phyloP scores from a whole-genome alignment of 1,140 invertebrate species.

The Drosophila equinoxialis region DNA sequence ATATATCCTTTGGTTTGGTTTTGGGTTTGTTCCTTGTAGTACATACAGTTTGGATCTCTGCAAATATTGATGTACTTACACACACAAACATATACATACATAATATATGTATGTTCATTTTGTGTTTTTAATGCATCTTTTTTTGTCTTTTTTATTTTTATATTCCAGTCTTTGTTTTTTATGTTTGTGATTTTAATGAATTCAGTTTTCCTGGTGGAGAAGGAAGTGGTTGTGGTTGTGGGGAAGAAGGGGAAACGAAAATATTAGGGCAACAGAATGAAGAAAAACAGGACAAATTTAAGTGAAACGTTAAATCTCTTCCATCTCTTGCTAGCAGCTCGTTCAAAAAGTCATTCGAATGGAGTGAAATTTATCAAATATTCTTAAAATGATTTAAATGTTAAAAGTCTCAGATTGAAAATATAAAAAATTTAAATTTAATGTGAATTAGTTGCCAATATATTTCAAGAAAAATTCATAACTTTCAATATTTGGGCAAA shows the following conservation, averaged over 20 bases:
- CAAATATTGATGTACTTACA: background rate
- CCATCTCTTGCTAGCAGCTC: background rate
- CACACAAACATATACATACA: background rate
- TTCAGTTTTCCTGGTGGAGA: background rate
- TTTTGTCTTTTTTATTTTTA: constrained; percentile 3
- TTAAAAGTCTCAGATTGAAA: no score
- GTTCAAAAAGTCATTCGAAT: background rate
- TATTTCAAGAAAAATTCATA: no score
- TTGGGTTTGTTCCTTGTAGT: background rate
- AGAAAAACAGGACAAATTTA: background rate
- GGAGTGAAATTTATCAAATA: background rate
- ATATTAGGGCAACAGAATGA: background rate
- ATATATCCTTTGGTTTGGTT: background rate
- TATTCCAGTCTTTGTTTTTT: constrained; percentile 14
- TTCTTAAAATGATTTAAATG: no score
- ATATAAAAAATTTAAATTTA: no score
- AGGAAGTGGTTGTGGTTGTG: background rate
- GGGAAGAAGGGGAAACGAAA: background rate
- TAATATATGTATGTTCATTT: background rate
- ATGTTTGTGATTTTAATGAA: constrained; percentile 6
- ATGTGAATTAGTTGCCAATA: no score
- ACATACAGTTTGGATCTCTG: constrained; percentile 8
- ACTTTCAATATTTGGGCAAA: no score
- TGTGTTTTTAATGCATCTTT: constrained; percentile 10
- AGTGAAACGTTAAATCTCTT: background rate